Conservation (phyloP, 2,113 vertebrate species). For the Cryptomyrus ogoouensis region DNA sequence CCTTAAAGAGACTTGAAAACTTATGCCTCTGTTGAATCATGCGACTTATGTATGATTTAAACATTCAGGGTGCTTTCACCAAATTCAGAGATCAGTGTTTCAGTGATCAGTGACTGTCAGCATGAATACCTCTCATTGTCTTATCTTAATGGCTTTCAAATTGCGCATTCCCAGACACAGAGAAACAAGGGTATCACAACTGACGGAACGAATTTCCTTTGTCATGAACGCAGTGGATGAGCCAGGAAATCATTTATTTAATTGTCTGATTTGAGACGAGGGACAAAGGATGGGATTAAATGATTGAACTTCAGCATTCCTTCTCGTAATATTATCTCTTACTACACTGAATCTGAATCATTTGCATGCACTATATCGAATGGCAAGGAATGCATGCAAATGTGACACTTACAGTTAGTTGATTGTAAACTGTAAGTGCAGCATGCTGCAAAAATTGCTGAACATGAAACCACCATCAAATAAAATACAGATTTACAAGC, state of each 20-base stretch:
- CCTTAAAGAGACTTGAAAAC: background rate
- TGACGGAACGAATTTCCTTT: slow-evolving; percentile 36
- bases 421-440: background rate
- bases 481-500: background rate
- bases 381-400: background rate
- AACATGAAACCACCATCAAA: background rate
- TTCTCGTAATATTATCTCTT: background rate
- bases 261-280: slow-evolving; percentile 49
- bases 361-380: background rate
- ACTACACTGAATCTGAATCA: background rate
- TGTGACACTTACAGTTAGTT: background rate
- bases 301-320: slow-evolving; percentile 39
- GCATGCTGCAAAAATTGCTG: background rate
- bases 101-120: slow-evolving; percentile 35
- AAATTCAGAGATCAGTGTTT: background rate
- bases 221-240: slow-evolving; percentile 43
- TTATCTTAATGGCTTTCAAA: slow-evolving; percentile 46
- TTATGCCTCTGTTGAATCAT: background rate
- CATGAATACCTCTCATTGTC: slow-evolving; percentile 49
- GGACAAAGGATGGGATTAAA: slow-evolving; percentile 59
- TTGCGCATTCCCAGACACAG: slow-evolving; percentile 40
- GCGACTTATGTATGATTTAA: background rate
- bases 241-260: slow-evolving; percentile 47
- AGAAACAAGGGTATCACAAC: slow-evolving; percentile 38
- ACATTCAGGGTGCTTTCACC: background rate